Evolutionary conservation across 2,888 invertebrate species (phyloP), one percentile per base, ranked within the genome.

Genomic region (Cinara cedri): DNA sequence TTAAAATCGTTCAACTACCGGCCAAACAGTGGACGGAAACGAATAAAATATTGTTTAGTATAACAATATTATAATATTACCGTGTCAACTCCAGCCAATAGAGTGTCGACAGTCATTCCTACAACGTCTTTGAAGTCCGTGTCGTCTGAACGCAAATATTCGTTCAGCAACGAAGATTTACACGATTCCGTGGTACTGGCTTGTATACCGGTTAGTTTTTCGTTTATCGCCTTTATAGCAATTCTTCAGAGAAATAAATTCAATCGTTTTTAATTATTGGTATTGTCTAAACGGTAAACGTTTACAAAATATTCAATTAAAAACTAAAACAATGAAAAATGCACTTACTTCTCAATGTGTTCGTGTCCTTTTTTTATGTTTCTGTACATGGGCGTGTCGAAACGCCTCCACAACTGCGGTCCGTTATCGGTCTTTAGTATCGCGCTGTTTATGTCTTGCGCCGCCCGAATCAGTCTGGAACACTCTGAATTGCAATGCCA

Each of bases 61-160:
- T n/a, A n/a, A n/a, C n/a, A n/a, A n/a, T n/a, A n/a, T n/a, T 19
- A 57, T 49, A 65, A 87, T 87, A 87, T 87, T 87, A 93, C 93
- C 81, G 96, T 96, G 84, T 96, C 95, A 80, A 95, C 90, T 80
- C 95, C 94, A 72, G 94, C 96, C 84, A 96, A 88, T 34, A 96
- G 86, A 84, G 95, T 90, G 86, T 96, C 96, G 55, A 93, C 91
- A 81, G 92, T 90, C 88, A 94, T 92, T 78, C 94, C 94, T 65
- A 91, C 88, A n/a, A 95, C 88, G 85, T 96, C 95, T 84, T 91
- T 92, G 24, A 90, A 87, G 85, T 93, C 91, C 6, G 94, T 85
- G 83, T 90, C 90, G 0, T 91, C 88, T 81, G 91, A 90, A 75
- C 89, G 86, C 4, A 95, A 85, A 86, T 94, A 95, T 26, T 88